Conservation (phyloP, 2,113 vertebrate genomes). For the Otis tarda region DNA sequence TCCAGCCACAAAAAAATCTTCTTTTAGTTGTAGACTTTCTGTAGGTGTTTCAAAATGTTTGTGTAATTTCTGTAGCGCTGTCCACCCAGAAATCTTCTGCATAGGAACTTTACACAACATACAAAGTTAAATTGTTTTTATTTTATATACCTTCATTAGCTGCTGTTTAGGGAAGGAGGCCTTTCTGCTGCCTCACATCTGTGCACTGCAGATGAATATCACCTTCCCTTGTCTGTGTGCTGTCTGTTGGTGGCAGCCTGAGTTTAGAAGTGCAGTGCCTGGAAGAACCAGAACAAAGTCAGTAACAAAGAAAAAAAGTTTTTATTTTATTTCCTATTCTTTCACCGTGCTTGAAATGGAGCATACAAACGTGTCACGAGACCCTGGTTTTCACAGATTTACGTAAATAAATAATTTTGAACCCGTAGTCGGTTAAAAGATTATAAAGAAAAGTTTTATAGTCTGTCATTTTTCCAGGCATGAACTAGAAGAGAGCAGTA, state of each 20-base stretch:
- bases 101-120: neutral
- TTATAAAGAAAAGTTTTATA: neutral
- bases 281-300: constrained; percentile 30
- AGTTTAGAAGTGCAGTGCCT: constrained; percentile 49
- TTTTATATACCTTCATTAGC: neutral
- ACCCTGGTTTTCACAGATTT: neutral
- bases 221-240: constrained; percentile 25
- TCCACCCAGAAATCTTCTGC: neutral
- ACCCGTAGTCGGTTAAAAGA: neutral
- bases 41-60: neutral
- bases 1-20: neutral
- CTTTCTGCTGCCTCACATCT: neutral
- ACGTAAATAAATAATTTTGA: constrained; percentile 4
- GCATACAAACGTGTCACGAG: neutral
- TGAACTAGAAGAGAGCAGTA: neutral
- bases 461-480: neutral
- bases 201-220: neutral
- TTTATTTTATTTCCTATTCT: constrained; percentile 7
- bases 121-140: neutral
- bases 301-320: constrained; percentile 43
- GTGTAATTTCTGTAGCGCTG: neutral
- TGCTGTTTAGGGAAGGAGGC: neutral
- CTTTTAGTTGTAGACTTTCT: neutral
- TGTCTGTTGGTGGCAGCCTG: constrained; percentile 72
- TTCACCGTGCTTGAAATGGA: neutral